A percentile compares a stretch with the other conserved stretches of the same genome.
Conservation (phyloP, 2,797 vertebrate species). For the Pitangus sulphuratus region DNA sequence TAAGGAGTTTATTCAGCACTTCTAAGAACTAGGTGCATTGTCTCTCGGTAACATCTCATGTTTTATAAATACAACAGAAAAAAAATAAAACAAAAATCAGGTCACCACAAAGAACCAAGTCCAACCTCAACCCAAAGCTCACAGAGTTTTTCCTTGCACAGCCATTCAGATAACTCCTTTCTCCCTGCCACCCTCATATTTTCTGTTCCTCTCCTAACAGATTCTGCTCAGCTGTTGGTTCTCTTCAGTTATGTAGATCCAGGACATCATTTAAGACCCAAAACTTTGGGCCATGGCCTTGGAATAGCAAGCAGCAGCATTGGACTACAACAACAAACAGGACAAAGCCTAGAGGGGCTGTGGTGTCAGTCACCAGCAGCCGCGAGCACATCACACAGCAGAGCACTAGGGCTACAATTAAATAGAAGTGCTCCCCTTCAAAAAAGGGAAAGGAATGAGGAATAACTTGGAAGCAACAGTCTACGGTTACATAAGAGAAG, state of each 20-base stretch:
- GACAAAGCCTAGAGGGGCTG: neutral
- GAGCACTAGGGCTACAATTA: neutral
- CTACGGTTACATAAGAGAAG: fast-evolving
- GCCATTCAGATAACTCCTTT: neutral
- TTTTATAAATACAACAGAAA: neutral
- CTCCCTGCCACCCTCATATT: fast-evolving
- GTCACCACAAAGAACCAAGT: neutral
- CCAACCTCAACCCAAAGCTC: neutral
- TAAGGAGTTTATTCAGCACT: neutral
- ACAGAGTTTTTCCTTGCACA: neutral
- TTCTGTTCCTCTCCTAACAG: neutral
- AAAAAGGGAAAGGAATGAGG: neutral
- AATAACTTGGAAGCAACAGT: neutral
- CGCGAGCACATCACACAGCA: neutral
- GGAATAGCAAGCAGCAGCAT: neutral
- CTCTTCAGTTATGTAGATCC: neutral
- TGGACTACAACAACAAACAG: neutral
- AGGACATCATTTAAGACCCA: neutral
- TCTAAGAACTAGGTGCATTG: neutral
- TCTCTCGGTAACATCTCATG: neutral
- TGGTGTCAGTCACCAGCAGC: neutral
- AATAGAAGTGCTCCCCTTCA: neutral
- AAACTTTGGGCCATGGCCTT: neutral
- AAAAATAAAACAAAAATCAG: neutral
- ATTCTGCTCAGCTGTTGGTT: neutral